Evolutionary conservation across 2,113 vertebrate genomes (phyloP).

Genomic region (Hassar affinis): DNA sequence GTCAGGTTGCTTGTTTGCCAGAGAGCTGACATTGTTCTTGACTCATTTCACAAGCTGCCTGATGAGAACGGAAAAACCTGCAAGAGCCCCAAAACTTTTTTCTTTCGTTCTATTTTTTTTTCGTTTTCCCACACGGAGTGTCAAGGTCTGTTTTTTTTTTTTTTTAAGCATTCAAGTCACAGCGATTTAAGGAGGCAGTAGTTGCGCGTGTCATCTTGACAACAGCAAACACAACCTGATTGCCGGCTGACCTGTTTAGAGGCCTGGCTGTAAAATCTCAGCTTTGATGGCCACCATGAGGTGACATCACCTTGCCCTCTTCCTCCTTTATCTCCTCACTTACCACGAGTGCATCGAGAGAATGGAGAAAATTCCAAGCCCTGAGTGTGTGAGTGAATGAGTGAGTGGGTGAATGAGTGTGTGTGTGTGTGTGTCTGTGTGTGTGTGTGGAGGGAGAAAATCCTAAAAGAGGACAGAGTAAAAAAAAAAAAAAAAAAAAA

Average conservation of each 20-base stretch:
- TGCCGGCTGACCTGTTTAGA: slow-evolving; percentile 50
- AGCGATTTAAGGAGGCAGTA: slow-evolving; percentile 46
- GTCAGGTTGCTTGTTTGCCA: slow-evolving; percentile 51
- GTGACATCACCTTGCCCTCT: slow-evolving; percentile 20
- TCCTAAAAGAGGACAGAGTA: slow-evolving; percentile 59
- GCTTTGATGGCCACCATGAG: slow-evolving; percentile 12
- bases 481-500: slow-evolving; percentile 52
- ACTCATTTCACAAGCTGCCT: slow-evolving; percentile 52
- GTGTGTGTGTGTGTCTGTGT: neutral
- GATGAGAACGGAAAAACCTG: slow-evolving; percentile 52
- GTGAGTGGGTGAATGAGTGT: neutral
- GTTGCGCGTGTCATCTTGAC: slow-evolving; percentile 63
- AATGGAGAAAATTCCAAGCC: slow-evolving; percentile 24
- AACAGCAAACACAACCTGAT: slow-evolving; percentile 55
- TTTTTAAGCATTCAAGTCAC: slow-evolving; percentile 26
- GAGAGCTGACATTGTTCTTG: slow-evolving; percentile 49
- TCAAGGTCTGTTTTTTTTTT: slow-evolving; percentile 8
- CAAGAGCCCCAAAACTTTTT: slow-evolving; percentile 20
- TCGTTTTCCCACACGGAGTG: neutral
- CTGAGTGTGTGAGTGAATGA: neutral
- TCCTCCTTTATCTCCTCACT: slow-evolving; percentile 14
- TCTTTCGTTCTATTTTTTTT: neutral
- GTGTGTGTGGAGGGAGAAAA: slow-evolving; percentile 54
- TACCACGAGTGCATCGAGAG: neutral
- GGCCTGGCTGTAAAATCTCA: slow-evolving; percentile 4